phyloP scores from a whole-genome alignment of 1,140 invertebrate genomes.

The Akabosia matsudoensis region DNA sequence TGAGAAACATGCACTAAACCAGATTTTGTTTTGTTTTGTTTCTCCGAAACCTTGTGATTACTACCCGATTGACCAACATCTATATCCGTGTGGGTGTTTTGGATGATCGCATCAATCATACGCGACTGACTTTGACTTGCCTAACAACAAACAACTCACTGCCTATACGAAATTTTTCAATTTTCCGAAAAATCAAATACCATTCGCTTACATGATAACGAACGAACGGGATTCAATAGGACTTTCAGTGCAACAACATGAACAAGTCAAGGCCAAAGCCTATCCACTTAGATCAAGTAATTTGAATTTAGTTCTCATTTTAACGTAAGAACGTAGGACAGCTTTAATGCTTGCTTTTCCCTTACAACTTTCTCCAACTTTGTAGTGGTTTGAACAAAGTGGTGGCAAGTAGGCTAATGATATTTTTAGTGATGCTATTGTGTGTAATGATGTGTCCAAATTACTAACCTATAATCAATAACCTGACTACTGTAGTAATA shows the following conservation, averaged over 20 bases:
- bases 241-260: constrained; percentile 30
- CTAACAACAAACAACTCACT: constrained; percentile 20
- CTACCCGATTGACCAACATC: constrained; percentile 6
- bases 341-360: constrained; percentile 2
- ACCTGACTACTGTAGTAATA: no score
- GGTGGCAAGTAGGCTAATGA: no score
- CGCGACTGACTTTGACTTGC: constrained; percentile 14
- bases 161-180: background rate
- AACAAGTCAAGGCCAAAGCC: constrained; percentile 40
- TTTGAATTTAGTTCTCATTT: constrained; percentile 21
- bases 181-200: background rate
- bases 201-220: constrained; percentile 17
- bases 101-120: constrained; percentile 6
- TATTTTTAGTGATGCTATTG: no score
- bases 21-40: background rate
- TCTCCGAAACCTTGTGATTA: constrained; percentile 12
- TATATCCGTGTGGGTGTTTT: background rate
- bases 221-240: constrained; percentile 17
- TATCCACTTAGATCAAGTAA: constrained; percentile 40
- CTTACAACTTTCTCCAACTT: no score
- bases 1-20: background rate
- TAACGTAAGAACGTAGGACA: background rate
- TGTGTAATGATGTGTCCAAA: no score
- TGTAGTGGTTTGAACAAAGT: no score
- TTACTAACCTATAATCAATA: no score